Evolutionary conservation across 1,140 invertebrate species (phyloP), one percentile per base, ranked within the genome.

Genomic region (Drosophila hydei): DNA sequence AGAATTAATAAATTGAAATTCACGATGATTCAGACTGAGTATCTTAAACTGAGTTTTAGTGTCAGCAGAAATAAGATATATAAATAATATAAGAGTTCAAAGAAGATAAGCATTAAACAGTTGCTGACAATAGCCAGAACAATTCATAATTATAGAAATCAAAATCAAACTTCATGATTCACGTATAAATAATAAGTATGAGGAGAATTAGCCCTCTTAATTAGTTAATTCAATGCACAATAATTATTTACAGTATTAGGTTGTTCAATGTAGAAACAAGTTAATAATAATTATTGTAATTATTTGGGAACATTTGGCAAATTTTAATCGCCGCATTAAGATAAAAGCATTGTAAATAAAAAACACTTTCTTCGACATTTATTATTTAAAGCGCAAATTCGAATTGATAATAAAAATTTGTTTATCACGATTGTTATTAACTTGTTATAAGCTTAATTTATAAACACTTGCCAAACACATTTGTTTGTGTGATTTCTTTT

Each of bases 381-480:
- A 64, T 58, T 47, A n/a, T 38, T 2, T 5, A 18, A 47, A 23
- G 40, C 40, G 23, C 52, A 64, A 65, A 65, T 21, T 58, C 36
- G 38, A 58, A 45, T 21, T 36, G 42, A 54, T 54, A 51, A 54
- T 50, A 14, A 21, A 38, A 58, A 50, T 58, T 27, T 54, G 38
- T 36, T 48, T 71, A 64, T 64, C 60, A 19, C 51, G 38, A 72
- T 19, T 59, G 11, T 59, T 59, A 72, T 72, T 72, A 68, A 72
- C 56, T 68, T 72, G 70, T 72, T 68, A 68, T 42, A 8, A 54
- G 56, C n/a, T 38, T 40, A 45, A 67, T 67, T 59, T 60, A 54
- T 56, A 68, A 54, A 42, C n/a, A 56, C 16, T 56, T 56, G 19
- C 19, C 27, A 62, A 6, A 27, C 12, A 9, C 11, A 42, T 33